Conservation (phyloP, 2,113 vertebrate genomes). For the Stigmatopora argus region DNA sequence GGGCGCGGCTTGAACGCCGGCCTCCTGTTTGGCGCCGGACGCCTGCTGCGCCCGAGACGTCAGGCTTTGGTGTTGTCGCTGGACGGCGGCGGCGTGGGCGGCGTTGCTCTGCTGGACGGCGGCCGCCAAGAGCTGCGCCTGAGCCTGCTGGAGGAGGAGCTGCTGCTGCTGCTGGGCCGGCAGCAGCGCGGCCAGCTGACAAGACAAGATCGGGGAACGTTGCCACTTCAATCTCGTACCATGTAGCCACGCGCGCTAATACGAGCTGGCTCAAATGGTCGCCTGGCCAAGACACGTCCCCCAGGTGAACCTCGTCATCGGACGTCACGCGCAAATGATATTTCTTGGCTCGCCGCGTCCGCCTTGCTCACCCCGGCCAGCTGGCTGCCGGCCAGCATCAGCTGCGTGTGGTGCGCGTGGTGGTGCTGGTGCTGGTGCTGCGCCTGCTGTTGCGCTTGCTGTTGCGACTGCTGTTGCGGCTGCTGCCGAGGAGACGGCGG, state of each 20-base stretch:
- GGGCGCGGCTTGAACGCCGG: slow-evolving; percentile 64
- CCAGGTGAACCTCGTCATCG: too few relatives aligned
- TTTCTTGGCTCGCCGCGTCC: not conserved
- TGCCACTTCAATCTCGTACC: too few relatives aligned
- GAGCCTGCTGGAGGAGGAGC: slow-evolving; percentile 84
- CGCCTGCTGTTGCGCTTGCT: slow-evolving; percentile 61
- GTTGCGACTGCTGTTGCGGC: slow-evolving; percentile 54
- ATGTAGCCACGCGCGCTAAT: too few relatives aligned
- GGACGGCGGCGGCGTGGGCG: slow-evolving; percentile 68
- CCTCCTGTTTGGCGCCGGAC: slow-evolving; percentile 53
- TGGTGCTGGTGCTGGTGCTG: slow-evolving; percentile 59
- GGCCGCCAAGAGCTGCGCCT: slow-evolving; percentile 84
- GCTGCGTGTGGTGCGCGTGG: slow-evolving; percentile 74
- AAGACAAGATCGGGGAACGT: not conserved
- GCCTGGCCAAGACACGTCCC: too few relatives aligned
- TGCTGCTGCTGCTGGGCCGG: slow-evolving; percentile 79
- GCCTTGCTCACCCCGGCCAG: slow-evolving; percentile 79
- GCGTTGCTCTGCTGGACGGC: slow-evolving; percentile 82
- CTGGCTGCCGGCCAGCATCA: slow-evolving; percentile 86
- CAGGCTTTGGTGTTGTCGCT: slow-evolving; percentile 43
- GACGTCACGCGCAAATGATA: too few relatives aligned
- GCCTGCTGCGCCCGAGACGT: slow-evolving; percentile 46
- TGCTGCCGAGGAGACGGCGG: slow-evolving; percentile 24
- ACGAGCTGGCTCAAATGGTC: too few relatives aligned
- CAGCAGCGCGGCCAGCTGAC: slow-evolving; percentile 81